Base-by-base conservation (phyloP, 1,140 invertebrate genomes). In the Lepidotrigona ventralis region DNA sequence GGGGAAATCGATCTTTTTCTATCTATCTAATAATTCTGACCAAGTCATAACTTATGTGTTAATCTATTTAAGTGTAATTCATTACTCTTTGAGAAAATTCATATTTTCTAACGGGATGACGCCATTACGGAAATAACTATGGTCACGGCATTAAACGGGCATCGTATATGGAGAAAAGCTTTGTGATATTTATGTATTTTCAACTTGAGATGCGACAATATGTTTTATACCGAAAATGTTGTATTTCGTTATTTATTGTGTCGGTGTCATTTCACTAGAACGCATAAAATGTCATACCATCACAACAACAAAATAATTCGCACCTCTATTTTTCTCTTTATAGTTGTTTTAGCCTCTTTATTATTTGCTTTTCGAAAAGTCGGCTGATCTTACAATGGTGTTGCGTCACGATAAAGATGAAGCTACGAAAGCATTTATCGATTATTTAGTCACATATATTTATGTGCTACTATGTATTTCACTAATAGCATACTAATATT, bases 111-210 rank as follows among this genome's bases (percentile, higher is more conserved):
- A 82, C 81, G 81, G 74, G 81, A 77, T 78, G 85, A 75, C 86
- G 86, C 86, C 86, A 86, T 86, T 87, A 84, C 85, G 85, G 84
- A 87, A 87, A 85, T 87, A 76, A 73, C 78, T 82, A 77, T 78
- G 74, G 81, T 77, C 81, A 75, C 81, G 81, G 26, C 74, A 78
- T 82, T 82, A 82, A 82, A 82, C 75, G 81, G 66, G 66, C 81
- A 74, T 82, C 74, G 64, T 82, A 53, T 77, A 82, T 82, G 81
- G 81, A 82, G 81, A 82, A 82, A 82, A 82, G 77, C 80, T 82
- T 76, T 9, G 56, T 21, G 33, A 17, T 72, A 60, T 73, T 82
- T 82, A 82, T n/a, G 39, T 46, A 70, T 78, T 78, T 70, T 64
- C 26, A 54, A 53, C 39, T 29, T n/a, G n/a, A 46, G 5, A 58